Evolutionary conservation across 2,797 vertebrate species (phyloP), one percentile per base, ranked within the genome.

Genomic region (Thunnus albacares): DNA sequence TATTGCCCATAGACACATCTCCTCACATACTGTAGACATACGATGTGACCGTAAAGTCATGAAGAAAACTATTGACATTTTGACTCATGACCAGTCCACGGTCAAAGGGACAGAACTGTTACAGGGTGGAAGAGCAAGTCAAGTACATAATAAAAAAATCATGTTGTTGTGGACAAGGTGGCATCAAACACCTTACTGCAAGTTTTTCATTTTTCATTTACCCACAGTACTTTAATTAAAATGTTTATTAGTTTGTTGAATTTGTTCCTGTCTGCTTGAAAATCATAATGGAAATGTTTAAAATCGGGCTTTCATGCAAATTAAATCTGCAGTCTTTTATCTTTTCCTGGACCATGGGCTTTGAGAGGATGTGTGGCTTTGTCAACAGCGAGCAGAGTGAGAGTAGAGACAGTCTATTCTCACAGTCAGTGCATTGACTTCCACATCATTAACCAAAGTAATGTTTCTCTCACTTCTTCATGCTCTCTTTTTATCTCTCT

Each of bases 381-480:
- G 33, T 66, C 61, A 33, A 20, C 52, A 55, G 45, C 26, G 70
- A 53, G 55, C 51, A 64, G 26, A 77, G 47, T 56, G 56, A 57
- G 47, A 81, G 47, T 53, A 5, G 17, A 51, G 58, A 43, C 68
- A 20, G 60, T 43, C 15, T 22, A 7, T 47, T 47, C 45, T 47
- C 45, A 47, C 45, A 56, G 18, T 76, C 45, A 52, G 15, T 76
- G 65, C 49, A 77, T 35, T 28, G 57, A 57, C 35, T 51, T 55
- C 38, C 41, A 82, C 64, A 64, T 79, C 71, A 87, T 82, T 84
- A 80, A 85, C 59, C 74, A 47, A 73, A 89, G 69, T 77, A 59
- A 77, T 74, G 41, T 69, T 71, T 83, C 28, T 70, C 57, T 83
- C 22, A 71, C 45, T 47, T 80, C 56, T 52, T 69, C 33, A 38